These are phyloP conservation scores for Sylvicapra grimmia DNA, from an alignment of 2,113 vertebrate genomes.

Conservation along the genomic window DNA sequence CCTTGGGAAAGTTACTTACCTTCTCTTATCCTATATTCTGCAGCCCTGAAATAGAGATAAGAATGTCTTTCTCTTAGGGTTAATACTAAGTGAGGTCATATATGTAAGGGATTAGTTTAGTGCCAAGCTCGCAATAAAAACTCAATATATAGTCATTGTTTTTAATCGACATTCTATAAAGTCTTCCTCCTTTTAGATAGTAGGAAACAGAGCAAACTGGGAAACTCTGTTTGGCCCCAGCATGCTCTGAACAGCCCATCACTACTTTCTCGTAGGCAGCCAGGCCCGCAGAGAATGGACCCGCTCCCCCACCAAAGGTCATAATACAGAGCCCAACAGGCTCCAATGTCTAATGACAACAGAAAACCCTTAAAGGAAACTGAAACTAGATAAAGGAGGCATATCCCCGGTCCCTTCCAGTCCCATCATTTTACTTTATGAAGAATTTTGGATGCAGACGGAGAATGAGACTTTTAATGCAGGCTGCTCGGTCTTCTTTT, in stretches of 20 bases:
- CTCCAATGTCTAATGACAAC: neutral
- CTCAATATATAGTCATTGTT: neutral
- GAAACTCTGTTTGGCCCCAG: neutral
- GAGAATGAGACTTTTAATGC: slow-evolving; percentile 17
- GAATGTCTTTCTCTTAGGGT: neutral
- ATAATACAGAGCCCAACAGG: neutral
- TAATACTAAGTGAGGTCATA: neutral
- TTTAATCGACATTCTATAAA: neutral
- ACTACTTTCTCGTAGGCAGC: neutral
- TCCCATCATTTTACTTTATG: neutral
- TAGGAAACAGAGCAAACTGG: neutral
- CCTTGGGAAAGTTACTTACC: neutral
- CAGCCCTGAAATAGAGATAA: neutral
- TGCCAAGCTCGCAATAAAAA: neutral
- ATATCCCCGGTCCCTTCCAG: neutral
- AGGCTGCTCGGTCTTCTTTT: neutral
- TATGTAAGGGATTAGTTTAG: neutral
- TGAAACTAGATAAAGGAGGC: neutral
- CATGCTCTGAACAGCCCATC: neutral
- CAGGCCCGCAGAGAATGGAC: neutral
- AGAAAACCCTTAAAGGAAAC: slow-evolving; percentile 13
- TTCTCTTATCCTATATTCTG: neutral
- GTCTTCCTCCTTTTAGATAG: neutral
- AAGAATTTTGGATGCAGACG: slow-evolving; percentile 37
- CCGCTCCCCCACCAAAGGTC: neutral